Base-by-base conservation (phyloP, 2,888 invertebrate genomes). In the Volucella inanis region DNA sequence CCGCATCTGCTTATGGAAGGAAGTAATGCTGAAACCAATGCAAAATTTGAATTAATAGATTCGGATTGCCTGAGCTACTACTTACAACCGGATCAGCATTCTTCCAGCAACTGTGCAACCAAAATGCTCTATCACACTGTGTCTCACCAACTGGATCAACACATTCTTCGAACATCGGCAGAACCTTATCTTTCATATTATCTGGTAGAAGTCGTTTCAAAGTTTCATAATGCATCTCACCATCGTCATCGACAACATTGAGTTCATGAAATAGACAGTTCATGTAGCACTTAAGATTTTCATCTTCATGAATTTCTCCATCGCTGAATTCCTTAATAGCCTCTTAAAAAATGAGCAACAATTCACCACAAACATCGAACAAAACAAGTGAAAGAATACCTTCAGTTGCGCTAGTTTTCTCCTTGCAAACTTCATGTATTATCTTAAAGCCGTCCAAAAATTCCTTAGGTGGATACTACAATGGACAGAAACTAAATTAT, bases 51-150 rank as follows among this genome's bases (percentile, higher is more conserved):
- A 38, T 47, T 6, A 61, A 6, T 14, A 61, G 1, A 8, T 50
- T 8, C 11, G 1, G 39, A 12, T 45, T 54, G 0, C n/a, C 0
- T 31, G 8, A 2, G 15, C 38, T 8, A 47, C 22, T 39, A 57
- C 55, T 87, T 84, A 89, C 89, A 82, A 87, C 88, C n/a, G 89
- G 89, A 87, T 90, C 89, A 38, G 88, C 84, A 85, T 78, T 22
- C 59, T 89, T 89, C 87, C 89, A 89, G 72, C 89, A 90, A 43
- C 87, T 88, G 79, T 89, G 87, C 70, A 89, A 82, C 79, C 89
- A 89, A 87, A 88, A 90, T n/a, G 89, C 89, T 61, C 88, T 75
- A n/a, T 89, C 90, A 77, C 89, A 89, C 22, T 88, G 86, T 22
- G 87, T 88, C 11, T 83, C 88, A 14, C 89, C 89, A 47, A 88